Percentiles rank a stretch among this genome's conserved stretches.
Conservation (phyloP, 1,140 invertebrate genomes). For the Hetaerina americana region DNA sequence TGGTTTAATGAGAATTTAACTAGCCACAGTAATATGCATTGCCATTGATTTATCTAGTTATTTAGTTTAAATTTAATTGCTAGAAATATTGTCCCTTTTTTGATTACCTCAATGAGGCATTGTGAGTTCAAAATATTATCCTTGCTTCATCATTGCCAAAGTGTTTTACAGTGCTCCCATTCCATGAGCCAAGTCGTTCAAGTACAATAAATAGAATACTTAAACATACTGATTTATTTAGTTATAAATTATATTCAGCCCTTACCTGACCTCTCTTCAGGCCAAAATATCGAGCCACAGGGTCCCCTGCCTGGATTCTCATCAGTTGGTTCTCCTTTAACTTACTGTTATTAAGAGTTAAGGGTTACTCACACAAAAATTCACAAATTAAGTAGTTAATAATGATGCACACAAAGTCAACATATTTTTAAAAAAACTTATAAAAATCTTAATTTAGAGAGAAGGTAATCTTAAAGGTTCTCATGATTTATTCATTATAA, state of each 20-base stretch:
- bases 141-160: no score
- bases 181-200: not conserved
- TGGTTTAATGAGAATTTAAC: no score
- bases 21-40: no score
- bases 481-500: no score
- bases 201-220: not conserved
- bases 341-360: slow-evolving; percentile 50
- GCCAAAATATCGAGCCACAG: slow-evolving; percentile 95
- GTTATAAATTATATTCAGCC: slow-evolving; percentile 10
- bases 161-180: not conserved
- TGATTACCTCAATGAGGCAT: no score
- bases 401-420: no score
- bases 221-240: not conserved
- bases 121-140: no score
- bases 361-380: slow-evolving; percentile 25
- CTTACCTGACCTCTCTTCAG: slow-evolving; percentile 86
- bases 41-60: no score
- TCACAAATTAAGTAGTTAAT: not conserved
- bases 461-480: no score
- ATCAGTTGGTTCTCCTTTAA: slow-evolving; percentile 98
- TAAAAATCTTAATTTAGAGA: no score
- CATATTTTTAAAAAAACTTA: slow-evolving; percentile 9
- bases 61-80: no score
- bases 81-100: no score
- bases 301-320: slow-evolving; percentile 96